phyloP scores from a whole-genome alignment of 2,797 vertebrate genomes.

The Adelosebastes latens region DNA sequence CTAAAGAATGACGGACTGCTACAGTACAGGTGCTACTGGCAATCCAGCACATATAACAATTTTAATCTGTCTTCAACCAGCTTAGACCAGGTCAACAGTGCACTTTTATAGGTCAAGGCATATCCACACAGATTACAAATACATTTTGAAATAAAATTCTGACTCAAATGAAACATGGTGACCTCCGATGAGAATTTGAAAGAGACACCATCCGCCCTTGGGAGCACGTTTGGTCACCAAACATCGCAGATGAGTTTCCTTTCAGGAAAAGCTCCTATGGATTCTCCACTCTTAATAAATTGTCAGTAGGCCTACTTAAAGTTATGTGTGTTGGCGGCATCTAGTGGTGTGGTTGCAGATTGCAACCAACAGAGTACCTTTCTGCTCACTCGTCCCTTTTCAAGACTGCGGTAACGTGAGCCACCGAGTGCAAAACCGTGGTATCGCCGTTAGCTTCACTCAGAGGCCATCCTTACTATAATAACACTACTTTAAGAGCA shows the following conservation, averaged over 20 bases:
- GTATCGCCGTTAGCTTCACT: fast-evolving
- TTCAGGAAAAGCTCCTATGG: neutral
- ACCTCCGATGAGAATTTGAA: neutral
- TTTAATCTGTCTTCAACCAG: neutral
- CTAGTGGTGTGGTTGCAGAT: too few species aligned
- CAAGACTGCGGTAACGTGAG: too few species aligned
- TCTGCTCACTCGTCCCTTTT: too few species aligned
- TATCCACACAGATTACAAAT: neutral
- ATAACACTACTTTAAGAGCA: too few species aligned
- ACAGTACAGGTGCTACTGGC: neutral
- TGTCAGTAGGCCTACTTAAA: neutral
- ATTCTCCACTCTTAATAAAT: neutral
- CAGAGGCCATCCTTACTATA: too few species aligned
- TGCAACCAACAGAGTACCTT: too few species aligned
- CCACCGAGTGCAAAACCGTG: too few species aligned
- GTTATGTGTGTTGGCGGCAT: too few species aligned
- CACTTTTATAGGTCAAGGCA: too few species aligned
- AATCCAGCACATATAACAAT: neutral
- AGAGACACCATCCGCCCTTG: neutral
- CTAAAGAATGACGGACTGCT: neutral
- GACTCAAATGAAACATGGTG: neutral
- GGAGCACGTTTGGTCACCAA: too few species aligned
- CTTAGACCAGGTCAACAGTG: neutral
- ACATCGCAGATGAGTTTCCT: neutral
- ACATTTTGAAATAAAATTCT: too few species aligned